Evolutionary conservation across 37 sponge, comb jelly and placozoan genomes (phyloP).

Genomic region (Agelas oroides): DNA sequence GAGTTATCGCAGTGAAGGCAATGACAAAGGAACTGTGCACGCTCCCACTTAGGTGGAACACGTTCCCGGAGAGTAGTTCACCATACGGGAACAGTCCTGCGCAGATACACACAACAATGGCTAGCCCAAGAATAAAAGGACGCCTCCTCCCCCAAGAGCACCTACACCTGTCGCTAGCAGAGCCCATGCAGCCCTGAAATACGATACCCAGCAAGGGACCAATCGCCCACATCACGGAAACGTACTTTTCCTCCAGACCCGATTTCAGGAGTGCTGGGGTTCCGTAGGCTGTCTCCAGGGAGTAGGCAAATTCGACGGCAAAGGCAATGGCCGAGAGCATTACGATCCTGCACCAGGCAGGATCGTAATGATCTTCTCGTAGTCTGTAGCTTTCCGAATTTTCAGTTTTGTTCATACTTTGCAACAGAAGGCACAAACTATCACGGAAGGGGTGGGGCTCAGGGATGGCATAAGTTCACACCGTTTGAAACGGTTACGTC

Average conservation of each 20-base stretch:
- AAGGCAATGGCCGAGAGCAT: constrained; percentile 1
- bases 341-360: constrained; percentile 2
- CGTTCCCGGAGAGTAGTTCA: not conserved
- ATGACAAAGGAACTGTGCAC: not conserved
- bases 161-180: constrained; percentile 45
- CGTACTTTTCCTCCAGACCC: constrained; percentile 22
- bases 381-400: too few species aligned
- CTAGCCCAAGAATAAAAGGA: constrained; percentile 43
- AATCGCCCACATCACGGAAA: constrained; percentile 21
- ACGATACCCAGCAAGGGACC: constrained; percentile 46
- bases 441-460: too few species aligned
- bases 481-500: too few species aligned
- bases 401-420: too few species aligned
- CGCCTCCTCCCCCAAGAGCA: constrained; percentile 53
- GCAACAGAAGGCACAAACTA: too few species aligned
- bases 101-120: not conserved
- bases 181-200: constrained; percentile 48
- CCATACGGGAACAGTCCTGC: constrained; percentile 13
- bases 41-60: not conserved
- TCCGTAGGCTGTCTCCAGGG: constrained; percentile 31
- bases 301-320: constrained; percentile 30
- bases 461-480: too few species aligned
- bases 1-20: constrained; percentile 7
- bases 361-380: too few species aligned
- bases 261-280: constrained; percentile 14